Evolutionary conservation across 2,113 vertebrate species (phyloP).

Genomic region (Thamnaconus septentrionalis): DNA sequence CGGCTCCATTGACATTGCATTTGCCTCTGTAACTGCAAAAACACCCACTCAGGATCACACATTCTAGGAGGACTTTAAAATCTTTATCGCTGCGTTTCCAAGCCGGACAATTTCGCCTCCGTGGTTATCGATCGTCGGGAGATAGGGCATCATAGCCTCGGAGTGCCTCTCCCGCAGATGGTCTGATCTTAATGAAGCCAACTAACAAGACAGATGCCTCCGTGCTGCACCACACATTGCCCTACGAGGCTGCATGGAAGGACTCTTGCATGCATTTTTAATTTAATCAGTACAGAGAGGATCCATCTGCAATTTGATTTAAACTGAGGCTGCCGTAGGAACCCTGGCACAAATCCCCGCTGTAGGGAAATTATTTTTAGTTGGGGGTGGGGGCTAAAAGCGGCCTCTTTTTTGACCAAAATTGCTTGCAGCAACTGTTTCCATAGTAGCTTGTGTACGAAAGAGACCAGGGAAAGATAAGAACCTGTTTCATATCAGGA

Average conservation of each 20-base stretch:
- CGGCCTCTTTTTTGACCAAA: background rate
- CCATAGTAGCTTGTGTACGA: background rate
- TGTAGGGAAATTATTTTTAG: background rate
- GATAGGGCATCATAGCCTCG: conserved; percentile 9
- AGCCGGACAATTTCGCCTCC: background rate
- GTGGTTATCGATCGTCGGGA: conserved; percentile 33
- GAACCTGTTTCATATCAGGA: too few relatives aligned
- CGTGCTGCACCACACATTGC: conserved; percentile 8
- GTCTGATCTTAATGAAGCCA: conserved; percentile 54
- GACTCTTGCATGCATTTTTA: conserved; percentile 26
- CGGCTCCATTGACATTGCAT: too few relatives aligned
- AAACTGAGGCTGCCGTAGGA: background rate
- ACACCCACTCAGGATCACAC: background rate
- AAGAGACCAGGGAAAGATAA: background rate
- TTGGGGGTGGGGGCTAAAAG: background rate
- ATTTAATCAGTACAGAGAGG: conserved; percentile 4
- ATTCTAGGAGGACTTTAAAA: background rate
- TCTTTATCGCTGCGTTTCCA: conserved; percentile 12
- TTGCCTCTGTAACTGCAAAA: background rate
- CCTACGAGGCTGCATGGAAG: conserved; percentile 28
- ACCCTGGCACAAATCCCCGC: background rate
- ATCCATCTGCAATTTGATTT: conserved; percentile 2
- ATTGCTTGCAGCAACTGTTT: background rate
- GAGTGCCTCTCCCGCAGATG: conserved; percentile 55
- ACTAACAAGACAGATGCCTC: conserved; percentile 47